phyloP scores from a whole-genome alignment of 2,888 invertebrate species.

The Volucella bombylans region DNA sequence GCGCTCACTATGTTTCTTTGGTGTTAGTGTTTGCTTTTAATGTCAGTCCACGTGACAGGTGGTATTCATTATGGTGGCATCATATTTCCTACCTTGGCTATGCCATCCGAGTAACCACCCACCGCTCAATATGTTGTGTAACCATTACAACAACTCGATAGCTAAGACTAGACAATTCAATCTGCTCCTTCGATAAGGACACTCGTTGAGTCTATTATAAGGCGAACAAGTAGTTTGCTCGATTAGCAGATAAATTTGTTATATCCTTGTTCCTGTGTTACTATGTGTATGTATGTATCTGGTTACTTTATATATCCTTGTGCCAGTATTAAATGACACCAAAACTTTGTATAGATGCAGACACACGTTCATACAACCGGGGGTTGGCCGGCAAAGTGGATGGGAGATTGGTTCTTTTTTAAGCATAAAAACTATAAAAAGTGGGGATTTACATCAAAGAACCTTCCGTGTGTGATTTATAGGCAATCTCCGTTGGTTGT shows the following conservation, averaged over 20 bases:
- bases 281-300: slow-evolving; percentile 1
- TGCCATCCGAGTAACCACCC: slow-evolving; percentile 9
- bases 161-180: slow-evolving; percentile 55
- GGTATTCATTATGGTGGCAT: slow-evolving; percentile 27
- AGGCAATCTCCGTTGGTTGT: neutral
- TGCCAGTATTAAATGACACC: slow-evolving; percentile 3
- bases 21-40: neutral
- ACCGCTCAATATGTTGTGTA: neutral
- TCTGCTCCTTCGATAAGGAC: slow-evolving; percentile 45
- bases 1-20: slow-evolving; percentile 15
- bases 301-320: slow-evolving; percentile 5
- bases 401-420: neutral
- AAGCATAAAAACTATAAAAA: neutral
- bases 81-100: slow-evolving; percentile 28
- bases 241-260: slow-evolving; percentile 68
- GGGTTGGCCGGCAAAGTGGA: no score
- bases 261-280: slow-evolving; percentile 43
- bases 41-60: slow-evolving; percentile 38
- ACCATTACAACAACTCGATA: neutral
- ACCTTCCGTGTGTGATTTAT: neutral
- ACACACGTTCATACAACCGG: neutral
- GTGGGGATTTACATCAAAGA: slow-evolving; percentile 2
- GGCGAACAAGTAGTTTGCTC: slow-evolving; percentile 67
- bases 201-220: slow-evolving; percentile 66
- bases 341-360: no score